Conservation (phyloP, 2,888 invertebrate species). For the Poecilobothrus nobilitatus region DNA sequence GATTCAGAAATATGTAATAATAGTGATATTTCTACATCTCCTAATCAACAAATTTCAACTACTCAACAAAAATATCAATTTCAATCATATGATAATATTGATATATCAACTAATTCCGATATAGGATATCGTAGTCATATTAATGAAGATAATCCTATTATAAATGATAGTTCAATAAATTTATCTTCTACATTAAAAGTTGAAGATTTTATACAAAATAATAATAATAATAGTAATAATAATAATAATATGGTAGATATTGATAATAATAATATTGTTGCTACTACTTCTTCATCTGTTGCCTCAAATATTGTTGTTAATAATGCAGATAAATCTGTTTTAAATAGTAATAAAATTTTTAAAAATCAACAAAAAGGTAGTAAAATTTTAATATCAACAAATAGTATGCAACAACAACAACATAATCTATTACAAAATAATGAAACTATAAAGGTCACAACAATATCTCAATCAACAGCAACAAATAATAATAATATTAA, state of each 20-base stretch:
- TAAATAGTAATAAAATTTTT: neutral
- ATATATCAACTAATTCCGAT: constrained; percentile 22
- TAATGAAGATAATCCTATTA: constrained; percentile 26
- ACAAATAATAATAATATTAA: neutral
- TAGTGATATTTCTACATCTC: constrained; percentile 28
- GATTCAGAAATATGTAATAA: constrained; percentile 27
- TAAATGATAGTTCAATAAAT: constrained; percentile 29
- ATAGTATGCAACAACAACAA: constrained; percentile 19
- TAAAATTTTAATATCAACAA: constrained; percentile 12
- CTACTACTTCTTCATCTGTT: constrained; percentile 7
- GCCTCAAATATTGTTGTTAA: neutral
- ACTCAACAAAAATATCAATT: constrained; percentile 13
- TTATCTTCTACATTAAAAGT: neutral
- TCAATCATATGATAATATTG: constrained; percentile 23
- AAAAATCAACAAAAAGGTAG: neutral
- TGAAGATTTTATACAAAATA: constrained; percentile 24
- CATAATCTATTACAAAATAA: constrained; percentile 21
- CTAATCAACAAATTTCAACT: constrained; percentile 28
- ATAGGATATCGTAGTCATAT: constrained; percentile 21
- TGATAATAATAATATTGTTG: constrained; percentile 10
- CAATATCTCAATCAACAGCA: constrained; percentile 8
- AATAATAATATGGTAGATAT: neutral
- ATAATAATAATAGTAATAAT: neutral
- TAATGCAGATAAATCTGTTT: neutral
- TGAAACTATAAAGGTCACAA: constrained; percentile 19